Percentiles rank a stretch among this genome's conserved stretches.
Evolutionary conservation across 2,888 invertebrate species (phyloP).

Genomic region (Marronus borbonicus): DNA sequence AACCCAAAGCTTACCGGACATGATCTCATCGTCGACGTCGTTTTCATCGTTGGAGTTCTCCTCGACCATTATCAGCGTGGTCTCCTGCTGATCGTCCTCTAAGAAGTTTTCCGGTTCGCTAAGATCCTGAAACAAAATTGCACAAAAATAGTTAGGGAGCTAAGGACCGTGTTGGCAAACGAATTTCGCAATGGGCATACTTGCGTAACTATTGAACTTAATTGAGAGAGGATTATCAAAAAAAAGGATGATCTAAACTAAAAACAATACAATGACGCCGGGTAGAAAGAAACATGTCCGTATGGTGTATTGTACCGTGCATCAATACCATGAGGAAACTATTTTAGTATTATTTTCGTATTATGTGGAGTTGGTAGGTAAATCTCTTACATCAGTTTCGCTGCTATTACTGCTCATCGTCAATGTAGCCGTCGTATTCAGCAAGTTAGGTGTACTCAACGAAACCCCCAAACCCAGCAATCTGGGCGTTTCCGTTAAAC

Average conservation of each 20-base stretch:
- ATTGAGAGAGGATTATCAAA: background rate
- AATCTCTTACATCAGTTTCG: conserved; percentile 54
- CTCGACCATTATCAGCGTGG: conserved; percentile 74
- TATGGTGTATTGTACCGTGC: too few species aligned
- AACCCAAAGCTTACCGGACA: conserved; percentile 76
- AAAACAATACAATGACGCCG: too few species aligned
- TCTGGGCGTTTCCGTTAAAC: conserved; percentile 58
- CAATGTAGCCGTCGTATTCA: conserved; percentile 66
- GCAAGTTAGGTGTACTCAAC: conserved; percentile 68
- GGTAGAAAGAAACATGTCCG: too few species aligned
- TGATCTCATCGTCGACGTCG: conserved; percentile 89
- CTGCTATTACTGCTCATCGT: conserved; percentile 70
- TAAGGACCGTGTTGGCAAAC: too few species aligned
- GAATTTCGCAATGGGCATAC: too few species aligned
- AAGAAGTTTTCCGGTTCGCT: conserved; percentile 79
- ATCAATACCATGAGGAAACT: too few species aligned
- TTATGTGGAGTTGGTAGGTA: too few species aligned
- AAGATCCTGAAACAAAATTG: conserved; percentile 67
- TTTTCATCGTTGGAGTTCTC: conserved; percentile 87
- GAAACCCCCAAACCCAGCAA: conserved; percentile 66
- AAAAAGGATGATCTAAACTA: background rate
- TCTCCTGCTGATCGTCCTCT: conserved; percentile 71
- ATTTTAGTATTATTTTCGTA: too few species aligned
- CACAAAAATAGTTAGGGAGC: background rate
- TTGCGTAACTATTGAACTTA: too few species aligned